These are phyloP conservation scores for Cerastis leucographa DNA, from an alignment of 2,888 invertebrate genomes.

Conservation along the genomic window DNA sequence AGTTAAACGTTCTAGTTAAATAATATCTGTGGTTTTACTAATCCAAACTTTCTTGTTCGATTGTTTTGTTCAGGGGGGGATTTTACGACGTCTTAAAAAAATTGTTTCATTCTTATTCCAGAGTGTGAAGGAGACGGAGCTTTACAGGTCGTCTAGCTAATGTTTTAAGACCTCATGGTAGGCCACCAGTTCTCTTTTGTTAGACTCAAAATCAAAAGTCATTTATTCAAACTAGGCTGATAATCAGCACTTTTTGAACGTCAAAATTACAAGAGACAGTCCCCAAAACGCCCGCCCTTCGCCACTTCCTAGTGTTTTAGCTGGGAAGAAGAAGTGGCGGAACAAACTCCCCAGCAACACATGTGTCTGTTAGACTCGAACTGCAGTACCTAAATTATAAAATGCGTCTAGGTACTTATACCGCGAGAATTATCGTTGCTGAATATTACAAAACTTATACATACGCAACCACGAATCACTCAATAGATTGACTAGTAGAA, in stretches of 20 bases:
- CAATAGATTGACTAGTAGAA: neutral
- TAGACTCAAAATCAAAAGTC: neutral
- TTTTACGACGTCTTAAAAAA: too few species aligned
- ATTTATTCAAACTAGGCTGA: too few species aligned
- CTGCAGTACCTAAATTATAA: neutral
- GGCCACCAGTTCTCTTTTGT: constrained; percentile 9
- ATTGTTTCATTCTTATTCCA: too few species aligned
- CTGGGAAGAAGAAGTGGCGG: too few species aligned
- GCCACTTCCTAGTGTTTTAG: too few species aligned
- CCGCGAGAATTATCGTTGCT: neutral
- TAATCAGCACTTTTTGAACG: too few species aligned
- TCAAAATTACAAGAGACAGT: too few species aligned
- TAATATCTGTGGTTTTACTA: constrained; percentile 4
- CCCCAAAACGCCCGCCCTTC: too few species aligned
- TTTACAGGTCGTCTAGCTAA: too few species aligned
- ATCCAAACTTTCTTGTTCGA: constrained; percentile 4
- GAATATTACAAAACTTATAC: neutral
- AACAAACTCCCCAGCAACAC: too few species aligned
- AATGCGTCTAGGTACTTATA: neutral
- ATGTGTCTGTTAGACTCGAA: neutral
- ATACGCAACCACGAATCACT: neutral
- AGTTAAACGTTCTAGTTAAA: constrained; percentile 19
- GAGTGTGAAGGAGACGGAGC: too few species aligned
- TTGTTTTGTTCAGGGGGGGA: constrained; percentile 7
- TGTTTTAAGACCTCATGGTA: too few species aligned